Conservation (phyloP, 1,140 invertebrate species). For the Apis cerana region DNA sequence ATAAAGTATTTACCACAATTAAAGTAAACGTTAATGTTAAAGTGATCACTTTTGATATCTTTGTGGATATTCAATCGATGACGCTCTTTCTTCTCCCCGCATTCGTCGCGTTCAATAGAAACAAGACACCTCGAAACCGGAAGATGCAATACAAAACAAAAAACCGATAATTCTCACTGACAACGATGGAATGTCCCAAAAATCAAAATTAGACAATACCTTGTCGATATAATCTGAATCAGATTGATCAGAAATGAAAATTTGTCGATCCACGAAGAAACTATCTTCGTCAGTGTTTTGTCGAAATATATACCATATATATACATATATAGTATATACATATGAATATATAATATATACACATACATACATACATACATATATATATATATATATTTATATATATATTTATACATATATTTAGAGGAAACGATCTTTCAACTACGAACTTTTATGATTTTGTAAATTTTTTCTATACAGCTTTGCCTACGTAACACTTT, state of each 20-base stretch:
- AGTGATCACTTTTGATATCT: conserved; percentile 28
- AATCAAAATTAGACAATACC: conserved; percentile 43
- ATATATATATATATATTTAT: conserved; percentile 1
- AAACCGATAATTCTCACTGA: conserved; percentile 22
- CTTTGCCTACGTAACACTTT: conserved; percentile 33
- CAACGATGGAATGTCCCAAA: conserved; percentile 19
- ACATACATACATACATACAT: not conserved
- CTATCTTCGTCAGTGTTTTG: conserved; percentile 24
- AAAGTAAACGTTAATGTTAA: not conserved
- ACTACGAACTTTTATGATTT: conserved; percentile 9
- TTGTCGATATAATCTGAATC: conserved; percentile 7
- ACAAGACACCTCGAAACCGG: not conserved
- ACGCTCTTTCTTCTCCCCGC: not conserved
- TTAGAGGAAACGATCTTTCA: conserved; percentile 11
- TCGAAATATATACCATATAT: no score
- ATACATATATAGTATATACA: not conserved
- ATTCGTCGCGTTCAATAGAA: not conserved
- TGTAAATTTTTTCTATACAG: conserved; percentile 10
- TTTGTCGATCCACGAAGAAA: not conserved
- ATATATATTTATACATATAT: not conserved
- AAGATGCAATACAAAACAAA: not conserved
- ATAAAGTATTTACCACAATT: not conserved
- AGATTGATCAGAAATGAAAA: not conserved
- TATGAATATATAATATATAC: not conserved
- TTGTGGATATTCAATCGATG: not conserved